These are phyloP conservation scores for Scaptomyza parva DNA, from an alignment of 2,888 invertebrate species.

Conservation along the genomic window DNA sequence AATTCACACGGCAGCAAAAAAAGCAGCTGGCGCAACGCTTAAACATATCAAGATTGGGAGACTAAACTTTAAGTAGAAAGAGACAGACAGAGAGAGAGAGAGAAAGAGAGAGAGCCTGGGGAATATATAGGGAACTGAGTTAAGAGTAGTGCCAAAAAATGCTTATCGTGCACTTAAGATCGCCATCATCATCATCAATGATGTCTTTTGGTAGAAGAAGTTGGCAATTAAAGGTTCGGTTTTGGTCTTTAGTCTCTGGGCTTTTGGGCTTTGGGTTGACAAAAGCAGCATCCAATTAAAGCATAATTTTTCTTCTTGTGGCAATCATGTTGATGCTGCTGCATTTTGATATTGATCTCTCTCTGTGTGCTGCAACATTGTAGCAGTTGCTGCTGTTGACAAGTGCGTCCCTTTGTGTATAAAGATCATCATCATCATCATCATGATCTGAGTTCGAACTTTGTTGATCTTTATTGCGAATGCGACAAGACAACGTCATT, in stretches of 20 bases:
- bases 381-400: too few species aligned
- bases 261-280: slow-evolving; percentile 36
- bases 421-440: not conserved
- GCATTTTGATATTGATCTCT: slow-evolving; percentile 39
- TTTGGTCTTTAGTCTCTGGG: not conserved
- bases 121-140: slow-evolving; percentile 3
- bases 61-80: slow-evolving; percentile 1
- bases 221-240: slow-evolving; percentile 61
- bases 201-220: slow-evolving; percentile 27
- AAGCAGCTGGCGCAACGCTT: slow-evolving; percentile 36
- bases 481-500: slow-evolving; percentile 30
- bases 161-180: slow-evolving; percentile 52
- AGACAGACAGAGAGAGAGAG: not conserved
- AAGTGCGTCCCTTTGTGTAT: too few species aligned
- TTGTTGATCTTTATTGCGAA: slow-evolving; percentile 25
- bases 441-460: slow-evolving; percentile 10
- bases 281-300: slow-evolving; percentile 80
- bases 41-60: slow-evolving; percentile 55
- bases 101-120: not conserved
- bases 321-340: slow-evolving; percentile 32
- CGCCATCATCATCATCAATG: too few species aligned
- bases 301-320: slow-evolving; percentile 67
- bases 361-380: slow-evolving; percentile 27
- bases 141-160: slow-evolving; percentile 36
- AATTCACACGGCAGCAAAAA: slow-evolving; percentile 59